Base-by-base conservation (phyloP, 1,140 invertebrate genomes). In the Macrosteles quadrilineatus region DNA sequence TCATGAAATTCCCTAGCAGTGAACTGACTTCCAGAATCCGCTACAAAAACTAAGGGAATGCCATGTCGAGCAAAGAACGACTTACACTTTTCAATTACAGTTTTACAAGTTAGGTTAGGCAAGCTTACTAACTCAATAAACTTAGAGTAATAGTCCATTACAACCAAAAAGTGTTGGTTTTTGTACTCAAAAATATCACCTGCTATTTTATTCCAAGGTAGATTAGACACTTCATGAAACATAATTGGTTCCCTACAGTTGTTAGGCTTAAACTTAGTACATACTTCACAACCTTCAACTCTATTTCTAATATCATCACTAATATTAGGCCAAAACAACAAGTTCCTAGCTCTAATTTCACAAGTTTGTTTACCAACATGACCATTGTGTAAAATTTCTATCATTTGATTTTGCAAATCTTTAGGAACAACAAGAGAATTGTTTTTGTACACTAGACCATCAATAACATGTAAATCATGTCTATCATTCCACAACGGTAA, bases 341-440 rank as follows among this genome's bases (percentile, higher is more conserved):
- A 36, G 14, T 36, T 36, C 63, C 64, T 50, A 11, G 72, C 73
- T 69, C 67, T 65, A 9, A 53, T 65, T 45, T 73, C 73, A 21
- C 53, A 70, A 63, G 74, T 77, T 53, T 74, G 40, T 19, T 75
- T 72, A 2, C 77, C 76, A n/a, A 74, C 31, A 67, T 77, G 76
- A 67, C 63, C 71, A n/a, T 74, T 40, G 66, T 78, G 74, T 31
- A 76, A 3, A 55, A 45, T 45, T 1, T 65, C 53, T 36, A 79
- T 69, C 62, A 81, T 80, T 66, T 77, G 68, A 30, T 57, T 71
- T 36, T 76, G 70, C 55, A 80, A 53, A 30, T 31, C 64, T 65
- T 70, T 71, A n/a, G 81, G 78, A 23, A 81, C 72, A 45, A 82
- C 72, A n/a, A 80, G 45, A 72, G 68, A 53, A 70, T 78, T 64